Conservation (phyloP, 2,113 vertebrate genomes). For the Aptenodytes patagonicus region DNA sequence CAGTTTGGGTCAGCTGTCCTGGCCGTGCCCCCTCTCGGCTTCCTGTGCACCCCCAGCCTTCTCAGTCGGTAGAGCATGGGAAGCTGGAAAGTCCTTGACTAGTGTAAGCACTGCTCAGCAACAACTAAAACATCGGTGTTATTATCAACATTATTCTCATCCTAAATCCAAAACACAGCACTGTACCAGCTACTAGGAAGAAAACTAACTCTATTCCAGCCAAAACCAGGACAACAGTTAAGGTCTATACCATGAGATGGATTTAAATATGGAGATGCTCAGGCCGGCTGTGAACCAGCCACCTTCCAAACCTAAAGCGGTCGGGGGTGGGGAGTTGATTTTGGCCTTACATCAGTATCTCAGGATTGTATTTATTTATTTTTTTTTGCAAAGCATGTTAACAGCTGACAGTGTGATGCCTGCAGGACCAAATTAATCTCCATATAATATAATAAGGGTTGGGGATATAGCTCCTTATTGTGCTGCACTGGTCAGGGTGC, state of each 20-base stretch:
- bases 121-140: too few species aligned
- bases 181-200: too few species aligned
- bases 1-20: too few species aligned
- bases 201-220: too few species aligned
- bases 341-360: background rate
- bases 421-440: background rate
- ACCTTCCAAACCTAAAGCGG: background rate
- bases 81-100: too few species aligned
- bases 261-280: background rate
- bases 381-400: background rate
- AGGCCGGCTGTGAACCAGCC: background rate
- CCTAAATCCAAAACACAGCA: too few species aligned
- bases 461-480: background rate
- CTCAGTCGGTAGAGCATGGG: too few species aligned
- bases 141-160: too few species aligned
- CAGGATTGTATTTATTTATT: background rate
- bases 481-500: background rate
- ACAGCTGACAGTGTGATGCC: background rate
- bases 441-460: background rate
- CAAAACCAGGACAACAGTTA: too few species aligned
- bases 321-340: accelerated
- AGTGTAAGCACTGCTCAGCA: too few species aligned
- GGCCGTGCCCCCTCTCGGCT: too few species aligned
- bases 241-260: background rate
- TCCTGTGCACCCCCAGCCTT: too few species aligned